Base-by-base conservation (phyloP, 2,888 invertebrate genomes). In the Drosophila mercatorum region DNA sequence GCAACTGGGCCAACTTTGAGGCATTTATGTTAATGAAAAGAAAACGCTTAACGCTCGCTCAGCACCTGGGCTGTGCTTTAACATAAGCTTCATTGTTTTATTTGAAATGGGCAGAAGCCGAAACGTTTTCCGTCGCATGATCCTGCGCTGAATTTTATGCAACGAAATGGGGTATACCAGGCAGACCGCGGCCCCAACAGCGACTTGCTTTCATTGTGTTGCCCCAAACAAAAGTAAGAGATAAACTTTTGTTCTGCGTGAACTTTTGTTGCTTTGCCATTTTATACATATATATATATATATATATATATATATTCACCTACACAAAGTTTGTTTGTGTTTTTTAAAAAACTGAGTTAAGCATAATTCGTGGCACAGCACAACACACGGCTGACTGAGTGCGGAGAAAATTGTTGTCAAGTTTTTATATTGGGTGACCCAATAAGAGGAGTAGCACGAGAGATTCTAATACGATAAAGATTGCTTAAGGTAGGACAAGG, bases 241-340 rank as follows among this genome's bases (percentile, higher is more conserved):
- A 82, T 88, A 85, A 88, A 90, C 89, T 90, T 88, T 90, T 88
- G 80, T 88, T 83, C 76, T 62, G 80, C 55, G 72, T 85, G 88
- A 88, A 88, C 90, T 89, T 86, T 88, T 79, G 68, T 8, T 47
- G 53, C 57, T 61, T 61, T 46, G 63, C 6, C 60, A 76, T 68
- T 28, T 47, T 49, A 31, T 78, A 72, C 75, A 75, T 22, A 22
- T 22, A 22, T 22, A 22, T 22, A 22, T 22, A 22, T 17, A 17
- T 17, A 17, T 17, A 17, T 17, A 17, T 17, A 17, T 17, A 17
- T 17, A 17, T 17, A 17, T 17, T 65, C 41, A 61, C 68, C 61
- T 64, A 60, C 44, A 65, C 57, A 72, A 56, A 43, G 43, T 34
- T 57, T 43, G 34, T 62, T 64, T 51, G 49, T 60, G 31, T 56